A percentile compares a stretch with the other conserved stretches of the same genome.
Conservation (phyloP, 2,113 vertebrate species). For the Smithornis capensis region DNA sequence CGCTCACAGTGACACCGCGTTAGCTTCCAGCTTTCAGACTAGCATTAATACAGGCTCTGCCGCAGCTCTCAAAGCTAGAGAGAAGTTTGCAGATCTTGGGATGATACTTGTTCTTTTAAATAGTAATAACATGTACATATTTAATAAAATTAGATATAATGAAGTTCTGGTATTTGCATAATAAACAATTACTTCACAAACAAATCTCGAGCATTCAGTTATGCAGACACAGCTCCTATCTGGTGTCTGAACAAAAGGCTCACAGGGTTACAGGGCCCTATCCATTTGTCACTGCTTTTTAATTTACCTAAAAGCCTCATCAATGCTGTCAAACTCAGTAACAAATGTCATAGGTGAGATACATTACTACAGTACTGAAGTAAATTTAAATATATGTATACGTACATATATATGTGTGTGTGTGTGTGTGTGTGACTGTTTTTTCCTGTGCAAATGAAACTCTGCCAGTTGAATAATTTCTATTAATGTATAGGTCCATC, state of each 20-base stretch:
- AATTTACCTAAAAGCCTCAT: background rate
- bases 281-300: background rate
- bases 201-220: background rate
- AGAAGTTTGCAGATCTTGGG: slow-evolving; percentile 69
- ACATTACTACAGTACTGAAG: background rate
- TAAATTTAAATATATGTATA: background rate
- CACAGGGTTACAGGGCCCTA: background rate
- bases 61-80: slow-evolving; percentile 62
- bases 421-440: background rate
- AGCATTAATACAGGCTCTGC: slow-evolving; percentile 74
- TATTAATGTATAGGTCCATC: background rate
- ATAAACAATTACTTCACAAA: slow-evolving; percentile 28
- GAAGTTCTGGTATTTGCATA: slow-evolving; percentile 33
- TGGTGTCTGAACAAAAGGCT: background rate
- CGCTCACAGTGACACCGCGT: slow-evolving; percentile 13
- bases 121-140: slow-evolving; percentile 69
- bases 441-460: background rate
- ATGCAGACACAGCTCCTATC: background rate
- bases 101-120: slow-evolving; percentile 48
- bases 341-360: background rate
- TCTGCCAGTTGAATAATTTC: background rate
- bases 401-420: background rate
- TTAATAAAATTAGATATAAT: slow-evolving; percentile 64
- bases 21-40: slow-evolving; percentile 67
- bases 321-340: background rate